Evolutionary conservation across 2,797 vertebrate species (phyloP), one percentile per base, ranked within the genome.

Genomic region (Coregonus suidteri): DNA sequence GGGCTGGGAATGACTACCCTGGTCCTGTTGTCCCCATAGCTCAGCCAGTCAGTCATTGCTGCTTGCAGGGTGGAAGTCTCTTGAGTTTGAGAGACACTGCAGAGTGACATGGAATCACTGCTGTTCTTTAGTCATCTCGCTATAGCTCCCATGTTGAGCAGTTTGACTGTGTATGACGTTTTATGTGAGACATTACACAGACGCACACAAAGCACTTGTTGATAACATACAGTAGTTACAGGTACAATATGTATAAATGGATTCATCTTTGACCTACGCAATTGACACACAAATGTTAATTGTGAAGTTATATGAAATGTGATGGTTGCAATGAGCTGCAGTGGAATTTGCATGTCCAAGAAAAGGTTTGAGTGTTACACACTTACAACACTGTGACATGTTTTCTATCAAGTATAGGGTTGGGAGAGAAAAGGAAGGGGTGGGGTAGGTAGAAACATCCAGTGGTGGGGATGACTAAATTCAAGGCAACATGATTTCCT

Each of bases 401-500:
- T 67, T 71, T 62, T 73, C 41, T 53, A 65, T 20, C 6, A 15
- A 37, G 31, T 68, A 35, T 5, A 18, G 14, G 14, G 14, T 16
- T 31, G 34, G 34, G 71, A 35, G 54, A 53, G 59, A 59, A 76
- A 15, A 75, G 31, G 25, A 53, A 53, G 41, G 68, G 64, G 77
- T 77, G 25, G 64, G 79, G 54, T 51, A 76, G 71, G 81, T 69
- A 77, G 81, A 80, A 80, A 79, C 37, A 80, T 86, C 84, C 83
- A 75, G 81, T 82, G 80, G 85, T 82, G 80, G 81, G 77, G 79
- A 88, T 82, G 84, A 81, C 77, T 85, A 20, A 65, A 64, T 54
- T 66, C n/a, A 53, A 83, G 84, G 79, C 77, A 79, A 85, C 91
- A 91, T 91, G 86, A 82, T 88, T 91, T 91, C 80, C 83, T 92